Evolutionary conservation across 1,140 invertebrate species (phyloP).

Genomic region (Popillia japonica): DNA sequence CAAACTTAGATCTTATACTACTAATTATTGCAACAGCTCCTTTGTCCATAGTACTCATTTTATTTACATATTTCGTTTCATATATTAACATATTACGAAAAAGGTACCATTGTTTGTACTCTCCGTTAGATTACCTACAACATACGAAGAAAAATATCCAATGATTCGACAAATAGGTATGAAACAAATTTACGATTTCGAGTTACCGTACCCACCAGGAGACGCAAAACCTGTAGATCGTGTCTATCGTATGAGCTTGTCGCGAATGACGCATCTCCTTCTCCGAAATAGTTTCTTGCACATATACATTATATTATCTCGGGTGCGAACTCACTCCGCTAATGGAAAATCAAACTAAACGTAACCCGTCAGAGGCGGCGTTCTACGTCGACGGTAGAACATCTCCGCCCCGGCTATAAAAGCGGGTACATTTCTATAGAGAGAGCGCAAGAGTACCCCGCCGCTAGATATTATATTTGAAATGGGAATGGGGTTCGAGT

Average conservation of each 20-base stretch:
- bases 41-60: too few relatives aligned
- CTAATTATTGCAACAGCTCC: too few relatives aligned
- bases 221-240: too few relatives aligned
- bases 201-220: too few relatives aligned
- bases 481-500: constrained; percentile 45
- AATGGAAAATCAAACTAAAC: constrained; percentile 33
- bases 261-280: neutral
- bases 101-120: too few relatives aligned
- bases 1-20: too few relatives aligned
- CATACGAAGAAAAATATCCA: too few relatives aligned
- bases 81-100: too few relatives aligned
- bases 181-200: too few relatives aligned
- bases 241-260: neutral
- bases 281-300: neutral
- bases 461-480: constrained; percentile 42
- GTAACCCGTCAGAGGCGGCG: constrained; percentile 8
- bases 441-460: constrained; percentile 6
- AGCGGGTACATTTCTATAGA: constrained; percentile 30
- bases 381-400: neutral
- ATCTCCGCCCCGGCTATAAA: constrained; percentile 21
- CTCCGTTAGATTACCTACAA: too few relatives aligned
- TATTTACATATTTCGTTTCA: too few relatives aligned
- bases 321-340: neutral
- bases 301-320: constrained; percentile 10
- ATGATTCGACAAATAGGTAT: too few relatives aligned